Evolutionary conservation across 2,888 invertebrate genomes (phyloP).

Genomic region (Conistra vaccinii): DNA sequence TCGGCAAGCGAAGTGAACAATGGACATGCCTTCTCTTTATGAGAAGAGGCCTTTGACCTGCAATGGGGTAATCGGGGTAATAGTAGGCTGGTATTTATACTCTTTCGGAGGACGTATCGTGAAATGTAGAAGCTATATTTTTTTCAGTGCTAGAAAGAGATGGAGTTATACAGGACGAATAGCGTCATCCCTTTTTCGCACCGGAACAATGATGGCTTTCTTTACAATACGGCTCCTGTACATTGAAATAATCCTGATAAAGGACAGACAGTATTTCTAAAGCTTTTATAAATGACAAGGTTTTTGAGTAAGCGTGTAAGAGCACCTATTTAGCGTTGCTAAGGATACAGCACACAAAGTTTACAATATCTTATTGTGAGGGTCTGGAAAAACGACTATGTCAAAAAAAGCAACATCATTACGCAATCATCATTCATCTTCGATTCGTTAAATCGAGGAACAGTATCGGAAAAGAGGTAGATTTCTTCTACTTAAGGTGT

Average conservation of each 20-base stretch:
- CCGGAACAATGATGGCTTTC: conserved; percentile 1
- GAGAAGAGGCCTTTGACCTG: not conserved
- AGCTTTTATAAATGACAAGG: conserved; percentile 1
- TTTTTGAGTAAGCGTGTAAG: not conserved
- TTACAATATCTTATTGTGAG: conserved; percentile 21
- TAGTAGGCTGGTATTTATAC: not conserved
- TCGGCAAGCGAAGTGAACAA: not conserved
- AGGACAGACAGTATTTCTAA: conserved; percentile 8
- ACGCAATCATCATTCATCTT: conserved; percentile 31
- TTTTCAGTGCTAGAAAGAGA: conserved; percentile 2
- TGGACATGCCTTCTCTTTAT: not conserved
- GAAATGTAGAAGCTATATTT: not conserved
- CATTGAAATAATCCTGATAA: conserved; percentile 20
- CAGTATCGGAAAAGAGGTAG: conserved; percentile 9
- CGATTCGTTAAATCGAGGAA: conserved; percentile 23
- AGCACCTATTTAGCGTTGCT: not conserved
- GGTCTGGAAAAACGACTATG: conserved; percentile 12
- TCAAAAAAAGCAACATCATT: conserved; percentile 36
- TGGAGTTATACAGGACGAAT: not conserved
- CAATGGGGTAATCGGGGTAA: fast-evolving
- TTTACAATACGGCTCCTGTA: not conserved
- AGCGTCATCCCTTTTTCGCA: not conserved
- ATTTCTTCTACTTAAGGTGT: conserved; percentile 10
- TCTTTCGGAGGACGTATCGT: not conserved
- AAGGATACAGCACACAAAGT: not conserved